Base-by-base conservation (phyloP, 2,888 invertebrate species). In the Epinotia nisella region DNA sequence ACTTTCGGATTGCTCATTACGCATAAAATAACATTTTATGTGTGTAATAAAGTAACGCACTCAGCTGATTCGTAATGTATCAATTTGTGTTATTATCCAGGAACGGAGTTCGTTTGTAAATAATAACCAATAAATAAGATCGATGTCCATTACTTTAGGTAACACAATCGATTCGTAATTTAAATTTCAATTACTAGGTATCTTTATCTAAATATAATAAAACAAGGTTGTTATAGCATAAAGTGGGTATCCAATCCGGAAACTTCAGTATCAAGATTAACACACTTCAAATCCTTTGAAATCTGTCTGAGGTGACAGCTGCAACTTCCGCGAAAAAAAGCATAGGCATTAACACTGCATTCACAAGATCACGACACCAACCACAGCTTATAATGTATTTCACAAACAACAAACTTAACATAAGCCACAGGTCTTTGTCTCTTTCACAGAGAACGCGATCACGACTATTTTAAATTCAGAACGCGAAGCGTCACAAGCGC, bases 391-490 rank as follows among this genome's bases (percentile, higher is more conserved):
- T 59, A 71, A 61, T 68, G 55, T 74, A 64, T 53, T 78, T 66
- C 70, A 78, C 71, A 79, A 79, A 81, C 81, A 76, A 80, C 82
- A 75, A 86, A 85, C 83, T 83, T 83, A 79, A 82, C 84, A 82
- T 82, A 81, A 80, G 80, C 79, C 83, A 84, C 84, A 85, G 80
- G 80, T 80, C 88, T 86, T 85, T 82, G 83, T 82, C 84, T 86
- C 79, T 83, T 75, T 82, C 83, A 83, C 83, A 78, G 75, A 78
- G 78, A 84, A 84, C 78, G 84, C 86, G 88, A 87, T 89, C 91
- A 88, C 86, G 86, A 84, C 85, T 84, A 87, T 86, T 90, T 87
- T 86, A 81, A 86, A 90, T 88, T 87, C 83, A 79, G 79, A 83
- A 85, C 85, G 85, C 85, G 85, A 83, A 78, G 80, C 81, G 83